These are phyloP conservation scores for Protophormia terraenovae DNA, from an alignment of 2,888 invertebrate species.

Conservation along the genomic window DNA sequence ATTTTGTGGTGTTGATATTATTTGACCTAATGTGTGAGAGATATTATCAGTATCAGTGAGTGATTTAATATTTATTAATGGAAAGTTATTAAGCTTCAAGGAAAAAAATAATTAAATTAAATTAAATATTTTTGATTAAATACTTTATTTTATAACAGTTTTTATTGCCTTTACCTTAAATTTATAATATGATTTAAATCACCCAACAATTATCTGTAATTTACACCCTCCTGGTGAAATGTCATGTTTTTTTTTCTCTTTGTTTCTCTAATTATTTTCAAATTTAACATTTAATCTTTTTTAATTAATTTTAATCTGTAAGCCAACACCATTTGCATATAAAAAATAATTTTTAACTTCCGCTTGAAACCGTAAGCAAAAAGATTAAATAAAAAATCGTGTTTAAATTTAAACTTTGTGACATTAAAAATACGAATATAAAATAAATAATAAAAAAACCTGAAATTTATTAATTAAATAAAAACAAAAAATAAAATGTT, in stretches of 20 bases:
- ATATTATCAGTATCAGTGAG: too few relatives aligned
- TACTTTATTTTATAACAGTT: too few relatives aligned
- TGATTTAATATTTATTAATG: too few relatives aligned
- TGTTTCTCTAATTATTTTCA: conserved; percentile 22
- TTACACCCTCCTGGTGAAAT: background rate
- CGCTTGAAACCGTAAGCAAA: conserved; percentile 9
- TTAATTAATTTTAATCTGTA: background rate
- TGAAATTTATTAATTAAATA: conserved; percentile 12
- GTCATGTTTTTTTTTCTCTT: background rate
- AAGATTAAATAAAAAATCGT: background rate
- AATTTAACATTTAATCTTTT: background rate
- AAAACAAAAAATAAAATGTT: background rate
- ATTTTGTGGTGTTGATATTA: too few relatives aligned
- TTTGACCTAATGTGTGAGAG: too few relatives aligned
- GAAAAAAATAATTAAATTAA: too few relatives aligned
- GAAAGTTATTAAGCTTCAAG: too few relatives aligned
- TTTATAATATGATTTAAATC: background rate
- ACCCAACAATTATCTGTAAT: background rate
- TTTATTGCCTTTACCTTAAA: background rate
- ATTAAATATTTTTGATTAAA: too few relatives aligned
- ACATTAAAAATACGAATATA: conserved; percentile 7
- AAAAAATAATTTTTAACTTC: conserved; percentile 30
- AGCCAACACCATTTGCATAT: conserved; percentile 37
- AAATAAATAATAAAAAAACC: conserved; percentile 9
- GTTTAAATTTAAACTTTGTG: conserved; percentile 15